Conservation (phyloP, 2,113 vertebrate species). For the Triplophysa siluroides region DNA sequence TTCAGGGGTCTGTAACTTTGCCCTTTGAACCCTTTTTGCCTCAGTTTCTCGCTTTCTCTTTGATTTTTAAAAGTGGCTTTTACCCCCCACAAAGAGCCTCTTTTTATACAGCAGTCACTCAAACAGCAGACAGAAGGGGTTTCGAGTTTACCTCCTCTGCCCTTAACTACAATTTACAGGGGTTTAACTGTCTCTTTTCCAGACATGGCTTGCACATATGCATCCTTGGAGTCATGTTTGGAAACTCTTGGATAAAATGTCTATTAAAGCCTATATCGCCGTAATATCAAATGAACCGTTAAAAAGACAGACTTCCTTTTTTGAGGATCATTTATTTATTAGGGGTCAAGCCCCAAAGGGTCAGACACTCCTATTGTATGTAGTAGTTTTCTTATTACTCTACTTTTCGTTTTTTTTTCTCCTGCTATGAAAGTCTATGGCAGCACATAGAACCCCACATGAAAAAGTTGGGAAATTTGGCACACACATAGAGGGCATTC, state of each 20-base stretch:
- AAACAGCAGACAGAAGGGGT: conserved; percentile 25
- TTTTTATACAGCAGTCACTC: conserved; percentile 18
- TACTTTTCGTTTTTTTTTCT: too few species aligned
- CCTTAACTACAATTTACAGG: neutral
- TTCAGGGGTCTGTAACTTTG: conserved; percentile 21
- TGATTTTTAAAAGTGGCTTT: conserved; percentile 18
- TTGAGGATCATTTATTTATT: too few species aligned
- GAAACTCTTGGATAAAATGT: neutral
- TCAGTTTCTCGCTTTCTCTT: conserved; percentile 33
- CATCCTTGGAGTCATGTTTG: neutral
- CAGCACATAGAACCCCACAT: neutral
- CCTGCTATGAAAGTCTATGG: neutral
- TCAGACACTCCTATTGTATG: too few species aligned
- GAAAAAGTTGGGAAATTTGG: neutral
- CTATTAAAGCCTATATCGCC: neutral
- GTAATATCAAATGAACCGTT: neutral
- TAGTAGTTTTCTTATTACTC: too few species aligned
- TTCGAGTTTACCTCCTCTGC: conserved; percentile 8
- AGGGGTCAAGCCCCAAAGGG: too few species aligned
- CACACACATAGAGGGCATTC: neutral
- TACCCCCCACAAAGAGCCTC: conserved; percentile 37
- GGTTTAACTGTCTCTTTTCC: neutral
- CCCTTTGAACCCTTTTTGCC: conserved; percentile 33
- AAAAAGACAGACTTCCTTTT: neutral
- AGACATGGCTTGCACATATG: conserved; percentile 1